Evolutionary conservation across 2,797 vertebrate species (phyloP), one percentile per base, ranked within the genome.

Genomic region (Numenius phaeopus): DNA sequence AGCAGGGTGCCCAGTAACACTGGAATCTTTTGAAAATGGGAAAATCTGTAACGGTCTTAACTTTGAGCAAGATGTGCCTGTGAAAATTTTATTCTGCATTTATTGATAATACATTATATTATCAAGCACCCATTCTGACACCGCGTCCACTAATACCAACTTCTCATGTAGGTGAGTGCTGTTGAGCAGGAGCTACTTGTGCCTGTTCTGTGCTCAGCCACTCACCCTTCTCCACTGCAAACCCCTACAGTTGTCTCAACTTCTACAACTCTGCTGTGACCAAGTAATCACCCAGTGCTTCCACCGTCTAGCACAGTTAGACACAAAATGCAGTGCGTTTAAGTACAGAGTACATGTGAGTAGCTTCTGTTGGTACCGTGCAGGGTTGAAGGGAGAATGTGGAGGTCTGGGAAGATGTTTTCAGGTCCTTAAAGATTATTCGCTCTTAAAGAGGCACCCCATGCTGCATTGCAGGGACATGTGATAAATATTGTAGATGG

Each of bases 71-170:
- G 22, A 37, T 20, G 6, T 69, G 7, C 19, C 65, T 79, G 27
- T 75, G 62, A 67, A 54, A 42, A 26, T 76, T 79, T 39, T 46
- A 26, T 77, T 34, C 27, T 82, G 23, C 44, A 5, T 71, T 87
- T 91, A 4, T 21, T 44, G 44, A 32, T 67, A 80, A 42, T 11
- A 40, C 22, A 5, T 52, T 16, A 7, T 40, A 21, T 44, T 75
- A 37, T n/a, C 29, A 67, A 67, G 27, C 52, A 20, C 11, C 0
- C 5, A 2, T 73, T 87, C 50, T 89, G 54, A 34, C 47, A 46
- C 17, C 15, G 5, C 1, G 0, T 54, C 40, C 17, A 2, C 5
- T 70, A 13, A 62, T 62, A 39, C 16, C 55, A 59, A 1, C 39
- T 24, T 77, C 22, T 91, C 19, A 22, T n/a, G 40, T 54, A 61